Evolutionary conservation across 2,113 vertebrate genomes (phyloP), one percentile per base, ranked within the genome.

Genomic region (Sander lucioperca): DNA sequence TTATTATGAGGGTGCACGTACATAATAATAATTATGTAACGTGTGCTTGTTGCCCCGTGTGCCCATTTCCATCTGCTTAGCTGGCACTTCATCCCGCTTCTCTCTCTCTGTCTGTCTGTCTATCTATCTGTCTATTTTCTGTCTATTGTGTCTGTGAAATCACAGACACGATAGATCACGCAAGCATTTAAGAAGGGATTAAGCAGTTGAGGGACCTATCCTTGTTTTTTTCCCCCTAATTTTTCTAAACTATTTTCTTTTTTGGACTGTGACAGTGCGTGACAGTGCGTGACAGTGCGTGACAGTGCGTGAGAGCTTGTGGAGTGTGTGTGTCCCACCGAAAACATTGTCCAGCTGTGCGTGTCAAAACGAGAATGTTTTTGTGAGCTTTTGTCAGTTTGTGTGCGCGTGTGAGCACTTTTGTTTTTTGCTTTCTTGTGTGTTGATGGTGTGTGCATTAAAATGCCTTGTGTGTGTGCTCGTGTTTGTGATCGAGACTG

Each of bases 181-280:
- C 90, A 88, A 89, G 82, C 87, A 67, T 89, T 92, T 92, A 91
- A 91, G 81, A 92, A 77, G 76, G 86, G 89, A 95, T 95, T 94
- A 91, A 79, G 68, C 80, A 71, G 89, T 91, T 89, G 90, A 88
- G 54, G 70, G 88, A 89, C 27, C 94, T 89, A 86, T 85, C 54
- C 58, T 16, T 87, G 77, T 67, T 90, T 91, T 91, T 74, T 64
- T 2, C 33, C 65, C 65, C 71, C 81, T 63, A 88, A 88, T 90
- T 91, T 91, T 79, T 58, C 64, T 18, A 74, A 94, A 92, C 89
- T 13, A 74, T 85, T 83, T 85, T 86, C 59, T 48, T 45, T 80
- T 85, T 85, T 56, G 11, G 74, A 67, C 16, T 4, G 33, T 27
- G 63, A 56, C 48, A 56, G 64, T 82, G 57, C 33, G 7, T 65